Evolutionary conservation across 1,140 invertebrate species (phyloP).

Genomic region (Nomia melanderi): DNA sequence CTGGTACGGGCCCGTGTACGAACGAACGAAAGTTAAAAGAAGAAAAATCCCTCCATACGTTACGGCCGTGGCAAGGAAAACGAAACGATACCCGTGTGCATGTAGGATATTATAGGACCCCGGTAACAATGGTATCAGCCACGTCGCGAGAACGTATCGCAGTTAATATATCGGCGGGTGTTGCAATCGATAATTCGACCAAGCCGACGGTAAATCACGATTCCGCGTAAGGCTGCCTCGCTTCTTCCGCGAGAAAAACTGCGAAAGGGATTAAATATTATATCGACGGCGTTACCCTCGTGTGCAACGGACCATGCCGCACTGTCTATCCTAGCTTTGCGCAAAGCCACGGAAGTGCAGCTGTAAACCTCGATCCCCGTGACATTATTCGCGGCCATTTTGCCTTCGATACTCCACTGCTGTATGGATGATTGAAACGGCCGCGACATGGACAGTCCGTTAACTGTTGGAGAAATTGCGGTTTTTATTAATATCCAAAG

Average conservation of each 20-base stretch:
- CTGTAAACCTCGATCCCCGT: neutral
- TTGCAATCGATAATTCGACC: constrained; percentile 39
- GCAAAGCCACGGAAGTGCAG: neutral
- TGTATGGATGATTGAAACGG: neutral
- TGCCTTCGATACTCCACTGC: neutral
- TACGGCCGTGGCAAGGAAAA: constrained; percentile 4
- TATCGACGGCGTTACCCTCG: neutral
- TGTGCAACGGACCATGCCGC: neutral
- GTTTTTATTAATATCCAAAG: too few relatives aligned
- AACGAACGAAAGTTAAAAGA: neutral
- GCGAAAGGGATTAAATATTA: constrained; percentile 24
- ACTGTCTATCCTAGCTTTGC: neutral
- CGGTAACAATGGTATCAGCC: constrained; percentile 33
- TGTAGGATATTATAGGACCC: constrained; percentile 29
- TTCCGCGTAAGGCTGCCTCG: constrained; percentile 10
- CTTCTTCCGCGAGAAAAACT: constrained; percentile 18
- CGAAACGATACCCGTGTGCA: constrained; percentile 26
- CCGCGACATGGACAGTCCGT: neutral
- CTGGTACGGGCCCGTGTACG: neutral
- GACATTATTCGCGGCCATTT: neutral
- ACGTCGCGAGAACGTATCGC: constrained; percentile 23
- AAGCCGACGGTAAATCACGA: constrained; percentile 27
- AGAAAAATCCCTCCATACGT: constrained; percentile 25
- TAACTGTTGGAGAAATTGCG: too few relatives aligned
- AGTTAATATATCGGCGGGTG: constrained; percentile 26